Conservation (phyloP, 2,888 invertebrate genomes). For the Pemphredon lugubris region DNA sequence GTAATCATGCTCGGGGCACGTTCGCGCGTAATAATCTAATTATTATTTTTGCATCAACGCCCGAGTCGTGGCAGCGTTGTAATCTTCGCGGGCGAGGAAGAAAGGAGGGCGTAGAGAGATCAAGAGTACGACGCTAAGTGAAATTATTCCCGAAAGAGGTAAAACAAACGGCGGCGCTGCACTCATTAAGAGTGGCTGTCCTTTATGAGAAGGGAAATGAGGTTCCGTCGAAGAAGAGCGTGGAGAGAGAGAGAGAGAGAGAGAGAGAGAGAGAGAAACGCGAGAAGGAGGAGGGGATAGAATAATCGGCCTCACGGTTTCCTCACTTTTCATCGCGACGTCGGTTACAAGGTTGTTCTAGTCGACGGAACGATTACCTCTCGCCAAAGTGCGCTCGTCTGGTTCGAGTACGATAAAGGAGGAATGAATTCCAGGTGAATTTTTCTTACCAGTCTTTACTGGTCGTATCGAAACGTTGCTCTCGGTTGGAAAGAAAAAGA, state of each 20-base stretch:
- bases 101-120: constrained; percentile 5
- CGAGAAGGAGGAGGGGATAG: constrained; percentile 45
- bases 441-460: constrained; percentile 45
- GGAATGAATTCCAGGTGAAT: constrained; percentile 55
- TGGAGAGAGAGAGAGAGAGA: no score
- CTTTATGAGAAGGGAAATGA: constrained; percentile 53
- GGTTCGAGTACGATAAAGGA: constrained; percentile 26
- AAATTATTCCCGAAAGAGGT: constrained; percentile 46
- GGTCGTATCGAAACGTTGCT: no score
- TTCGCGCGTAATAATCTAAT: constrained; percentile 4
- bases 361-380: constrained; percentile 64
- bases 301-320: constrained; percentile 53
- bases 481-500: no score
- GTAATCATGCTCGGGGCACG: no score
- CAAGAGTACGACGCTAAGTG: not conserved
- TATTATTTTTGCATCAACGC: constrained; percentile 14
- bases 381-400: constrained; percentile 59
- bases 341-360: constrained; percentile 65
- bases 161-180: constrained; percentile 29
- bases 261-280: constrained; percentile 9
- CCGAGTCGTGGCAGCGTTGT: not conserved
- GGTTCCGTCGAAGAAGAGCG: constrained; percentile 49
- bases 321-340: constrained; percentile 62
- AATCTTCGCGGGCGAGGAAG: not conserved
- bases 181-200: constrained; percentile 58